These are phyloP conservation scores for Epinephelus malabaricus DNA, from an alignment of 2,797 vertebrate genomes.

Conservation along the genomic window DNA sequence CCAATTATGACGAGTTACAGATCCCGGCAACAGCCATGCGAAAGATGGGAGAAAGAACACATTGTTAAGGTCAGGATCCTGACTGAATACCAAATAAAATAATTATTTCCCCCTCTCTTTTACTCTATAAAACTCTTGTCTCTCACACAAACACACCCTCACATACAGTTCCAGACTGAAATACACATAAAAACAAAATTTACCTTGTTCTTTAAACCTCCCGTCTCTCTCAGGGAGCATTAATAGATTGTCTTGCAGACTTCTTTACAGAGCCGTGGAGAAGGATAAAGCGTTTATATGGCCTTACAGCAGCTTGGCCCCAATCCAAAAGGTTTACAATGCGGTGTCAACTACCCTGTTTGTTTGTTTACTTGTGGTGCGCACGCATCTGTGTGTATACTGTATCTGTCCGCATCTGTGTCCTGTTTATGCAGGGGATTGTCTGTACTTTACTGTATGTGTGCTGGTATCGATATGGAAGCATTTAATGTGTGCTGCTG, in stretches of 20 bases:
- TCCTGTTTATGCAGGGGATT: slow-evolving; percentile 37
- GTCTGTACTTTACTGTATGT: slow-evolving; percentile 30
- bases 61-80: slow-evolving; percentile 18
- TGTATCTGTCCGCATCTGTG: slow-evolving; percentile 22
- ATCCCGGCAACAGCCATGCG: slow-evolving; percentile 14
- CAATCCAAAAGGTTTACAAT: slow-evolving; percentile 68
- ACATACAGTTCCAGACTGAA: slow-evolving; percentile 22
- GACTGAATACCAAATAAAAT: background rate
- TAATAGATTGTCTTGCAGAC: slow-evolving; percentile 73
- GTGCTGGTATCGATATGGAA: slow-evolving; percentile 36
- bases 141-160: slow-evolving; percentile 7
- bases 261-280: slow-evolving; percentile 71
- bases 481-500: slow-evolving; percentile 54
- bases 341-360: slow-evolving; percentile 61
- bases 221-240: slow-evolving; percentile 53
- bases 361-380: slow-evolving; percentile 72
- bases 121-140: slow-evolving; percentile 9
- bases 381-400: slow-evolving; percentile 42
- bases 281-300: slow-evolving; percentile 70
- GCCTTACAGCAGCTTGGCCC: slow-evolving; percentile 67
- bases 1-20: slow-evolving; percentile 25
- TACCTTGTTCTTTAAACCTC: slow-evolving; percentile 45
- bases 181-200: slow-evolving; percentile 47
- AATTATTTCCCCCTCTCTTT: background rate
- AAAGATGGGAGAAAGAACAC: slow-evolving; percentile 12